Conservation (phyloP, 2,888 invertebrate species). For the Ophion costatus region DNA sequence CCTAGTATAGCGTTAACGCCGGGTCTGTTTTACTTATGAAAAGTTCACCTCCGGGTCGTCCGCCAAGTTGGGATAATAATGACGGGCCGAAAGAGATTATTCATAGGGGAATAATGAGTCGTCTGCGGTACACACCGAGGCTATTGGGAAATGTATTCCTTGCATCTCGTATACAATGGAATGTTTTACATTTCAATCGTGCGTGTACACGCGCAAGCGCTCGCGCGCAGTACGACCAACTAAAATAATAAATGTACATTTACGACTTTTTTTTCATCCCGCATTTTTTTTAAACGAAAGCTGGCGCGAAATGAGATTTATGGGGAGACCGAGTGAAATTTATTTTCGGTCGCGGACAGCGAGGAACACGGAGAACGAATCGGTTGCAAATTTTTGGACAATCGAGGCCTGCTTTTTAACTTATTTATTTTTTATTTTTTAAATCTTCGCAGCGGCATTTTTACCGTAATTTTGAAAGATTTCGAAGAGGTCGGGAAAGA, state of each 20-base stretch:
- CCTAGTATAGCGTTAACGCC: conserved; percentile 60
- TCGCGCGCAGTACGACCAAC: neutral
- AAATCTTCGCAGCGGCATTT: neutral
- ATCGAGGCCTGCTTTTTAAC: conserved; percentile 4
- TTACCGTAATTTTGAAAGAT: conserved; percentile 19
- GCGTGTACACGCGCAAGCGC: conserved; percentile 38
- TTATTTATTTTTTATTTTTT: no score
- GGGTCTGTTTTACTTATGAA: conserved; percentile 69
- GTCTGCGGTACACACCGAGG: conserved; percentile 44
- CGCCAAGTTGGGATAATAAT: conserved; percentile 69
- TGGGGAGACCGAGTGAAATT: neutral
- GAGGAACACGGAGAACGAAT: conserved; percentile 14
- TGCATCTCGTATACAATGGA: conserved; percentile 67
- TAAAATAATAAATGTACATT: conserved; percentile 40
- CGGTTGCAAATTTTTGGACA: conserved; percentile 31
- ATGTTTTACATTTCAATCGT: conserved; percentile 69
- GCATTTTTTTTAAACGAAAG: neutral
- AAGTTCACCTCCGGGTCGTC: conserved; percentile 71
- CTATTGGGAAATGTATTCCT: conserved; percentile 49
- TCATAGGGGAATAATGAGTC: conserved; percentile 69
- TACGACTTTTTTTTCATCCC: neutral
- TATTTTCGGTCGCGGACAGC: conserved; percentile 5
- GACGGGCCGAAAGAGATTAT: conserved; percentile 68
- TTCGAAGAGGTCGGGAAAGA: conserved; percentile 13
- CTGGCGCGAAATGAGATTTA: neutral